A percentile compares a stretch with the other conserved stretches of the same genome.
These are phyloP conservation scores for Mercenaria mercenaria DNA, from an alignment of 1,140 invertebrate genomes.

Conservation along the genomic window DNA sequence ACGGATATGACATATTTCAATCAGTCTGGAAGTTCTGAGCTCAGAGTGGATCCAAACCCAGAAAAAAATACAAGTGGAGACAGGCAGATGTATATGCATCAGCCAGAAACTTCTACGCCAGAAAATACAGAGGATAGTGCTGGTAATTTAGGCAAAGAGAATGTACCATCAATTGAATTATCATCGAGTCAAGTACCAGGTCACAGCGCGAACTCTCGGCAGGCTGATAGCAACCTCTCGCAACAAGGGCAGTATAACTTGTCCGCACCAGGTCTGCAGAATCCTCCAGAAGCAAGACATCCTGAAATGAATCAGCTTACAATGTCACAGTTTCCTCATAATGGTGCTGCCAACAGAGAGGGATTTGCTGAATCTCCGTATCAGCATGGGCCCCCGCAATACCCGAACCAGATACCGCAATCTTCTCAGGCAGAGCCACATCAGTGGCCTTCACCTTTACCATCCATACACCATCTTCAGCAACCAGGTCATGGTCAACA, in stretches of 20 bases:
- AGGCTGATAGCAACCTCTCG: background rate
- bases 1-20: background rate
- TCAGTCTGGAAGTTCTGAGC: background rate
- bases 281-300: background rate
- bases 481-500: background rate
- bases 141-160: background rate
- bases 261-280: background rate
- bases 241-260: background rate
- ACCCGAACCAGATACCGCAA: background rate
- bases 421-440: background rate
- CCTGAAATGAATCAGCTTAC: background rate
- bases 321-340: background rate
- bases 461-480: slow-evolving; percentile 13
- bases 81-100: background rate
- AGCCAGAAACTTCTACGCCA: background rate
- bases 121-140: background rate
- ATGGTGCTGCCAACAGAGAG: background rate
- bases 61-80: background rate
- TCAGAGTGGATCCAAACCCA: background rate
- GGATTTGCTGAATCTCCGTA: background rate
- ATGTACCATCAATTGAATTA: background rate
- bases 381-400: background rate
- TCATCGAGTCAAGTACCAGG: background rate
- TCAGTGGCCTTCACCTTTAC: slow-evolving; percentile 1
- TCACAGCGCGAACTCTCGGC: background rate